phyloP scores from a whole-genome alignment of 2,113 vertebrate species.

The Corythaeola cristata region DNA sequence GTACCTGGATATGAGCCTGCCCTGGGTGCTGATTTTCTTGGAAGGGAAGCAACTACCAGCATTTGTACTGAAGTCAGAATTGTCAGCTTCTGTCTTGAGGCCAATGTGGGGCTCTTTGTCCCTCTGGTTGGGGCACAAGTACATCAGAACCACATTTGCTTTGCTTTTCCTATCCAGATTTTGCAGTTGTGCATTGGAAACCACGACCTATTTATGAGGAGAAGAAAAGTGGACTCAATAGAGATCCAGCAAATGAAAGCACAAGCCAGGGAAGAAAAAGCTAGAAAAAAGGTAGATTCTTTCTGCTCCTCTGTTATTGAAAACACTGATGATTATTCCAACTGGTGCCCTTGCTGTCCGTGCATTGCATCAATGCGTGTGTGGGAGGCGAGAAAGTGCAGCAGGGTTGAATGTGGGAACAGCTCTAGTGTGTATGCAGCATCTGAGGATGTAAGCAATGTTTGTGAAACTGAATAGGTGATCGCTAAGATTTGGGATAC shows the following conservation, averaged over 20 bases:
- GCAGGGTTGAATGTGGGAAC: not conserved
- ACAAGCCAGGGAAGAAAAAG: conserved; percentile 90
- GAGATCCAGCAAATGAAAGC: conserved; percentile 95
- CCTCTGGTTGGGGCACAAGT: not conserved
- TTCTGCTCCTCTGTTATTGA: not conserved
- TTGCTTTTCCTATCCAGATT: conserved; percentile 73
- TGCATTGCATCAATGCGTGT: not conserved
- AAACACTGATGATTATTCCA: not conserved
- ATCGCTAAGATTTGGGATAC: not conserved
- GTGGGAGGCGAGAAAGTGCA: not conserved
- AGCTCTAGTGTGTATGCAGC: not conserved
- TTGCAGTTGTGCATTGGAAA: conserved; percentile 91
- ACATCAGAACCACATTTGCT: not conserved
- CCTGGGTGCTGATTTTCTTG: not conserved
- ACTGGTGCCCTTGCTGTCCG: not conserved
- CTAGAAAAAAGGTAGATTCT: conserved; percentile 84
- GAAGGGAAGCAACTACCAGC: not conserved
- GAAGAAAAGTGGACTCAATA: conserved; percentile 89
- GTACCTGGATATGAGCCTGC: not conserved
- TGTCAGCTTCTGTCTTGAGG: not conserved
- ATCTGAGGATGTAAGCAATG: not conserved
- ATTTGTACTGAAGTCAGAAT: not conserved
- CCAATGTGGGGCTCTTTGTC: not conserved
- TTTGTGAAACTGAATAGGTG: not conserved
- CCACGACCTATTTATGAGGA: conserved; percentile 90